Percentiles rank a stretch among this genome's conserved stretches.
These are phyloP conservation scores for Dexiosoma caninum DNA, from an alignment of 2,888 invertebrate species.

Conservation along the genomic window DNA sequence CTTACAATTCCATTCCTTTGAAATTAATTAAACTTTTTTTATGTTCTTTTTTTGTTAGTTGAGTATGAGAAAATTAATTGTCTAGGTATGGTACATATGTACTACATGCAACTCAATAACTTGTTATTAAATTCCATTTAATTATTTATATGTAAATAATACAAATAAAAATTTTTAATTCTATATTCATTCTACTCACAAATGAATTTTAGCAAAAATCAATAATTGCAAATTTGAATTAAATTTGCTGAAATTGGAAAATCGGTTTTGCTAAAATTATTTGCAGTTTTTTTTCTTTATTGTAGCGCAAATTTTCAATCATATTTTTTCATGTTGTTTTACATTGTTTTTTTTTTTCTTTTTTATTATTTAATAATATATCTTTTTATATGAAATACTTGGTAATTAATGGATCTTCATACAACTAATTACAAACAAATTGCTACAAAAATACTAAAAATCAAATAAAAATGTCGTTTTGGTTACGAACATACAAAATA, in stretches of 20 bases:
- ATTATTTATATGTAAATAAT: slow-evolving; percentile 39
- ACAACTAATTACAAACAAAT: slow-evolving; percentile 38
- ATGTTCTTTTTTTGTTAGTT: slow-evolving; percentile 33
- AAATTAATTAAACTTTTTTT: neutral
- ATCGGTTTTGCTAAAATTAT: slow-evolving; percentile 37
- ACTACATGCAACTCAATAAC: too few relatives aligned
- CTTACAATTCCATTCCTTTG: neutral
- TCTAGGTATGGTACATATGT: too few relatives aligned
- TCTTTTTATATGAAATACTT: slow-evolving; percentile 63
- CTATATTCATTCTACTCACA: neutral
- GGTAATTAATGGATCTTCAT: slow-evolving; percentile 52
- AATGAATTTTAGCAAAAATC: slow-evolving; percentile 14
- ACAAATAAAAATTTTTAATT: slow-evolving; percentile 1
- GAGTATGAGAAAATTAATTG: slow-evolving; percentile 39
- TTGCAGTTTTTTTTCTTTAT: slow-evolving; percentile 7
- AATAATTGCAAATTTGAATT: neutral
- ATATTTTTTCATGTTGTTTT: slow-evolving; percentile 62
- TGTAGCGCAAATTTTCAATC: slow-evolving; percentile 55
- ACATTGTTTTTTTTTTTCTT: slow-evolving; percentile 58
- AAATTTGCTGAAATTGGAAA: neutral
- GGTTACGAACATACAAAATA: slow-evolving; percentile 17
- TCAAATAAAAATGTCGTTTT: slow-evolving; percentile 22
- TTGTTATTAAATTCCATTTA: too few relatives aligned
- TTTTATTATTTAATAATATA: slow-evolving; percentile 44
- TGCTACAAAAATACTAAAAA: slow-evolving; percentile 49